These are phyloP conservation scores for Eremobia ochroleuca DNA, from an alignment of 2,888 invertebrate genomes.

Conservation along the genomic window DNA sequence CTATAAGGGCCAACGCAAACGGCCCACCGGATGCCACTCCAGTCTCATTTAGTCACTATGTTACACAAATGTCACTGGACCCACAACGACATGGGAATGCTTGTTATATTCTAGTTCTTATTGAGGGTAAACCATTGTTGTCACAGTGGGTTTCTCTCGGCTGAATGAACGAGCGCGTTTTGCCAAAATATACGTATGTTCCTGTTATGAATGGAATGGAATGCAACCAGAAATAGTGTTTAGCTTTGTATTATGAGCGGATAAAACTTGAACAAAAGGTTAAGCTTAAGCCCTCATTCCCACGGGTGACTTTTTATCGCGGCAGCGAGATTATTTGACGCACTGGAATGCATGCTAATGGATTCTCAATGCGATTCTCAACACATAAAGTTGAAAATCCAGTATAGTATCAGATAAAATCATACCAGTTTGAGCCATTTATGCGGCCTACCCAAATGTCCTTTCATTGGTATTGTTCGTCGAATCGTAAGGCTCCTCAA, in stretches of 20 bases:
- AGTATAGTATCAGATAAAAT: too few species aligned
- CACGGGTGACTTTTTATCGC: background rate
- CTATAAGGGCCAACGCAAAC: constrained; percentile 11
- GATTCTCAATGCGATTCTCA: too few species aligned
- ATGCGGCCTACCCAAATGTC: too few species aligned
- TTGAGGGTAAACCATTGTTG: constrained; percentile 48
- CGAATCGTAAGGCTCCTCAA: too few species aligned
- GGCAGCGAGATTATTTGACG: background rate
- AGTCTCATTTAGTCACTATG: constrained; percentile 33
- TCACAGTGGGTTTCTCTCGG: constrained; percentile 23
- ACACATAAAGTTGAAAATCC: too few species aligned
- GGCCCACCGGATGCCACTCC: constrained; percentile 14
- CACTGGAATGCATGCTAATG: background rate
- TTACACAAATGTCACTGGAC: constrained; percentile 16
- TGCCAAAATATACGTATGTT: constrained; percentile 35
- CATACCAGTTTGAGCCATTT: too few species aligned
- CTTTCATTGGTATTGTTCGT: too few species aligned
- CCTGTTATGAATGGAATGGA: constrained; percentile 36
- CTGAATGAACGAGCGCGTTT: constrained; percentile 14
- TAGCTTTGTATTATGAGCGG: constrained; percentile 21
- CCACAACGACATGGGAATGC: constrained; percentile 19
- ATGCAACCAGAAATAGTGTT: constrained; percentile 16
- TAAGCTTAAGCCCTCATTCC: too few species aligned
- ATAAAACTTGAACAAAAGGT: constrained; percentile 26
- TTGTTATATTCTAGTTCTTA: constrained; percentile 45